Base-by-base conservation (phyloP, 1,140 invertebrate genomes). In the Brachionus rotundiformis region DNA sequence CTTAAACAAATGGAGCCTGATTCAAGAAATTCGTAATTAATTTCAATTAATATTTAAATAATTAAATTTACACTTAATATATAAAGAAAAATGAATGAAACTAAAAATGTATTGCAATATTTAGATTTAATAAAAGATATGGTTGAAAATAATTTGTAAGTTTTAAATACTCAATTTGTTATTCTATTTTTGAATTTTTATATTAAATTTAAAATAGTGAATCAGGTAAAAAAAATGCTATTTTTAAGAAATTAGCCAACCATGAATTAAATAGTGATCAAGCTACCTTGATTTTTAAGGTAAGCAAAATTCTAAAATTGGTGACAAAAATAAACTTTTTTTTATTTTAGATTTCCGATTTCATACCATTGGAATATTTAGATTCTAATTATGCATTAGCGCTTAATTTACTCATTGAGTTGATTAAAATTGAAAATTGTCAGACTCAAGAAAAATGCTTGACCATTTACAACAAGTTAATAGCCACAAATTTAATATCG, bases 101-200 rank as follows among this genome's bases (percentile, higher is more conserved):
- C 39, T 16, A 73, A 47, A 25, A 25, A 44, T 39, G 6, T 10
- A 25, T 10, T 10, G 8, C 19, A 73, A 6, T 73, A 16, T 44
- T 44, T 73, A 31, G 36, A 73, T 25, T 25, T 25, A 3, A 25
- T 73, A 0, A 11, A 27, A 44, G 25, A 73, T 4, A 13, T 44
- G 36, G 23, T 73, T 47, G 11, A 73, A 44, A 44, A 41, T 27
- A 31, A 73, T 44, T 73, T 73, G 68, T 73, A 73, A 41, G n/a
- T 25, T 71, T 36, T 36, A 25, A 7, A 23, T 39, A n/a, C 16
- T n/a, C 23, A 36, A n/a, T 71, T 23, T 39, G n/a, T 33, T n/a
- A 39, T 36, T 19, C n/a, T 23, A 19, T 16, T 27, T 27, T 27
- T 27, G 8, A 19, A 39, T 68, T 68, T 68, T 19, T 33, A 36